Evolutionary conservation across 2,113 vertebrate species (phyloP), one percentile per base, ranked within the genome.

Genomic region (Dasyprocta punctata): DNA sequence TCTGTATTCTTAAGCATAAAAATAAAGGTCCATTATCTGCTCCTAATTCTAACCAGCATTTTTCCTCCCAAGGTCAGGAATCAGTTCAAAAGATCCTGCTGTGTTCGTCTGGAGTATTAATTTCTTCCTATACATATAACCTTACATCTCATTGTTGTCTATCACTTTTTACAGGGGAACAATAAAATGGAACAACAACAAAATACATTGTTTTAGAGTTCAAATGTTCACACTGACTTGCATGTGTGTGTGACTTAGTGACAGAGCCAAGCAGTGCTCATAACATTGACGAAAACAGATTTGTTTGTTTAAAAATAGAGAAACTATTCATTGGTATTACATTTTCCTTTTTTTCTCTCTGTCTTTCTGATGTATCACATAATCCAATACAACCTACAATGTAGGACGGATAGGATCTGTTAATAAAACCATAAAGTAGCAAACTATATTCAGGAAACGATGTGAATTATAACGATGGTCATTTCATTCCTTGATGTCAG

Each of bases 221-320:
- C 26, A 56, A 36, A 69, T 73, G 81, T 83, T 87, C 81, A 73
- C 33, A 63, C 20, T 41, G 33, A 90, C 28, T 94, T 49, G 33
- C 5, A 28, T 28, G 36, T 38, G 19, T 71, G 2, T 61, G 5
- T 80, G 67, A 52, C 38, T 95, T 63, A 86, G 26, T 71, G 44
- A 75, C 30, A 65, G 7, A 36, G 81, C 38, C 56, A 95, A 58
- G 33, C 47, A 56, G 33, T 60, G 10, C 28, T 69, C 56, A n/a
- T 41, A 56, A 52, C 33, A 16, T 20, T 61, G 30, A 28, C 28
- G 73, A 80, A 80, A 88, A 60, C 52, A 36, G 5, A 44, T 86
- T 96, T 52, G 10, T 58, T 78, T 38, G 22, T 58, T 94, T 92
- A 85, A 89, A 95, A 93, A 84, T 28, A 83, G 24, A 61, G 47